Conservation (phyloP, 2,888 invertebrate species). For the Plusia festucae region DNA sequence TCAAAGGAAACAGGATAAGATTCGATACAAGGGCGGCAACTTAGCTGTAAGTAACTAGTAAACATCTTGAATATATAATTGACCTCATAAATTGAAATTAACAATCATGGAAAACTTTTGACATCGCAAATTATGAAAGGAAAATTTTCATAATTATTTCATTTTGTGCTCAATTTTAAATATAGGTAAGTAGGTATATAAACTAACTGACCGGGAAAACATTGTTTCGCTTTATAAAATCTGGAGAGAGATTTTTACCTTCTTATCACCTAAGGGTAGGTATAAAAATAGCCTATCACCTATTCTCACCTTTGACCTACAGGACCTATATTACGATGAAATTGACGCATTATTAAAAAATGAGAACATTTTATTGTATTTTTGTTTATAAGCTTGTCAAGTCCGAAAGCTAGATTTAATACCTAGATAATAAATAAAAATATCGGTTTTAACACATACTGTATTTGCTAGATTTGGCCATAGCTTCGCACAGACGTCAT, state of each 20-base stretch:
- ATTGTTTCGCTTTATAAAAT: no score
- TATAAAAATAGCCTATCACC: no score
- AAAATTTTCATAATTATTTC: not conserved
- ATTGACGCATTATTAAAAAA: no score
- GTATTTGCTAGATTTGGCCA: slow-evolving; percentile 13
- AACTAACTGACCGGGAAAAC: no score
- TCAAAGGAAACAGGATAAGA: slow-evolving; percentile 63
- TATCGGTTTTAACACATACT: not conserved
- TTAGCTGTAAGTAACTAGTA: slow-evolving; percentile 23
- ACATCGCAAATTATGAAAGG: not conserved
- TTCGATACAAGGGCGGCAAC: slow-evolving; percentile 69
- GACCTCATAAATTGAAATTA: slow-evolving; percentile 3
- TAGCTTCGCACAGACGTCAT: slow-evolving; percentile 16
- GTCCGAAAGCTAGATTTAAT: not conserved
- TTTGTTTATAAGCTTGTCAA: no score
- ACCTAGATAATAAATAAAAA: not conserved
- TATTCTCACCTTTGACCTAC: no score
- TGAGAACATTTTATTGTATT: no score
- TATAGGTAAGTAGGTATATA: no score
- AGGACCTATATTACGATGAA: no score
- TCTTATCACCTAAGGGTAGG: no score
- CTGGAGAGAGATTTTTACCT: no score
- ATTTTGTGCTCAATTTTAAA: no score
- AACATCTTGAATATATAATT: slow-evolving; percentile 27
- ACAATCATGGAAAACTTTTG: not conserved